Conservation (phyloP, 2,797 vertebrate genomes). For the Acanthis flammea region DNA sequence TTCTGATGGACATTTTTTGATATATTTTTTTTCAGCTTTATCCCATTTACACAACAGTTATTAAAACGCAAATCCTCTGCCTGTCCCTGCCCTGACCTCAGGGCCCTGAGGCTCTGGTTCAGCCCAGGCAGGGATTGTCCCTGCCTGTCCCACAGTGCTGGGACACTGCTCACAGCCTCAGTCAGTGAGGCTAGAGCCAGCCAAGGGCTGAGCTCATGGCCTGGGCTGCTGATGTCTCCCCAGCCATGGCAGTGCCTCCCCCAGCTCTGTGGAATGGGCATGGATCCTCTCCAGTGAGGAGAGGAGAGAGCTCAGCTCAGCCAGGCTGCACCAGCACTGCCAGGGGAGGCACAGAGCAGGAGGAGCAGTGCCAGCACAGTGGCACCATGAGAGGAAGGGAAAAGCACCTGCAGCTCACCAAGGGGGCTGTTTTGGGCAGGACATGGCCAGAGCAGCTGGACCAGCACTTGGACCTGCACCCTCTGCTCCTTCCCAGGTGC, state of each 20-base stretch:
- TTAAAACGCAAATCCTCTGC: neutral
- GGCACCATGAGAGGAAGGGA: neutral
- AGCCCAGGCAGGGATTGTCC: neutral
- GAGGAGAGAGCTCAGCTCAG: neutral
- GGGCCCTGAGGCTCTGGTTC: neutral
- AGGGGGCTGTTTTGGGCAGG: neutral
- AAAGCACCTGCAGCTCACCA: neutral
- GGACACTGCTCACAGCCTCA: neutral
- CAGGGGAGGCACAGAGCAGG: neutral
- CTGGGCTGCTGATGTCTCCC: neutral
- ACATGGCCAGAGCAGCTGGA: neutral
- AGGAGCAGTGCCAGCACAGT: neutral
- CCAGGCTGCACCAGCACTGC: neutral
- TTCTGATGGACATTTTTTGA: neutral
- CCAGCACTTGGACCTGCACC: neutral
- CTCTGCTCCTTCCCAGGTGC: rapidly evolving
- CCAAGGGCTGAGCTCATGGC: rapidly evolving
- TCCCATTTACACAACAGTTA: neutral
- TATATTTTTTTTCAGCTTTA: neutral
- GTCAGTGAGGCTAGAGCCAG: rapidly evolving
- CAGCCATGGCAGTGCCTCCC: neutral
- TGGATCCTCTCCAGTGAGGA: neutral
- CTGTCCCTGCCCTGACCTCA: neutral
- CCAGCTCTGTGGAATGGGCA: neutral
- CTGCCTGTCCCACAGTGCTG: neutral